Base-by-base conservation (phyloP, 1,140 invertebrate species). In the Dysdera silvatica region DNA sequence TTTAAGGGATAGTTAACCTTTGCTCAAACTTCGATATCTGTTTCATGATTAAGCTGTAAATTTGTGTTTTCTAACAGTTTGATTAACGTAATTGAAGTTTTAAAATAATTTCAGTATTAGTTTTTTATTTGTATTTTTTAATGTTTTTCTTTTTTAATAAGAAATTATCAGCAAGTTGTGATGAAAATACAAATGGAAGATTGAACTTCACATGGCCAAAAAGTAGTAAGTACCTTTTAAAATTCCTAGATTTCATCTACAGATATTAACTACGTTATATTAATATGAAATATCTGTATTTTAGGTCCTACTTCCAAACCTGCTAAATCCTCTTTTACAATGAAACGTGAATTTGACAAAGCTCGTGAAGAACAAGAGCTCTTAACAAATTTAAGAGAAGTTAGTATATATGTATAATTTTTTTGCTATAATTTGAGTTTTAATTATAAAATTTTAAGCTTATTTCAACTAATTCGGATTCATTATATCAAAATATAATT, bases 261-360 rank as follows among this genome's bases (percentile, higher is more conserved):
- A 23, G 16, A 49, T 2, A 49, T 29, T 49, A 16, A 16, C 31
- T 31, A 14, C 16, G 10, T 12, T 7, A 29, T n/a, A 49, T 49
- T 23, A 35, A 32, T n/a, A 33, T 52, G 12, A 29, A 18, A 16
- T 41, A 47, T 31, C 26, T 32, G 28, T 51, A 12, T 61, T 54
- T 2, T n/a, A 61, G 59, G 49, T 54, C 31, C 24, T 61, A n/a
- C 57, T 28, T 35, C 48, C 20, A 61, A 61, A 49, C 52, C 61
- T 48, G 37, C 45, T 40, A 91, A 91, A 73, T 82, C 89, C 67
- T 88, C 86, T 67, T 94, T 93, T 75, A 95, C 91, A 6, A 92
- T 94, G 85, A 84, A 90, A 69, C 80, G 91, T 63, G 89, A 93
- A 72, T 89, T 91, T 61, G 89, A 94, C 71, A 86, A 89, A 70